These are phyloP conservation scores for Phallusia fumigata DNA, from an alignment of 23 tunicate species.

Conservation along the genomic window DNA sequence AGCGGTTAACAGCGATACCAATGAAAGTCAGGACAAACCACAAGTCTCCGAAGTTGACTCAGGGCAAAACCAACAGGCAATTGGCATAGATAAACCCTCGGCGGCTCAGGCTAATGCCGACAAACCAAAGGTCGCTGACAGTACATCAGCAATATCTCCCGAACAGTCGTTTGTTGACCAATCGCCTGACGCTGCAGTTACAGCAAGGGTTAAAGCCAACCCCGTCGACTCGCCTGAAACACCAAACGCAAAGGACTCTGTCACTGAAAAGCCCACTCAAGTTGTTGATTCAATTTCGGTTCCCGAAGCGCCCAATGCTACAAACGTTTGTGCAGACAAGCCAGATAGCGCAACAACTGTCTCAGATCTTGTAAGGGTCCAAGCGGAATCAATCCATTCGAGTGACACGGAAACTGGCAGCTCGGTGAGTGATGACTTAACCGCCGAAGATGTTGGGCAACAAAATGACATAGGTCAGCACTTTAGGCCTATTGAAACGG, in stretches of 20 bases:
- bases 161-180: not conserved
- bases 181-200: not conserved
- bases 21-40: too few species aligned
- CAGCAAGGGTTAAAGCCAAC: not conserved
- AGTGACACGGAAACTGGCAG: conserved; percentile 6
- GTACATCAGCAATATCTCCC: not conserved
- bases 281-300: too few species aligned
- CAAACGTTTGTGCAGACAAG: too few species aligned
- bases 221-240: not conserved
- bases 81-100: not conserved
- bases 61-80: not conserved
- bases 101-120: not conserved
- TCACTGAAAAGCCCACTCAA: too few species aligned
- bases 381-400: not conserved
- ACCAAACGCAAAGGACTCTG: not conserved
- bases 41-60: not conserved
- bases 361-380: not conserved
- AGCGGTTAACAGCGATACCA: too few species aligned
- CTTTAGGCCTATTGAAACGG: too few species aligned
- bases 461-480: too few species aligned
- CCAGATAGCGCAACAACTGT: too few species aligned
- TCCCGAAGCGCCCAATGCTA: too few species aligned
- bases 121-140: not conserved
- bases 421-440: not conserved
- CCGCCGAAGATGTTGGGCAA: not conserved